Base-by-base conservation (phyloP, 2,888 invertebrate genomes). In the Mythimna vitellina region DNA sequence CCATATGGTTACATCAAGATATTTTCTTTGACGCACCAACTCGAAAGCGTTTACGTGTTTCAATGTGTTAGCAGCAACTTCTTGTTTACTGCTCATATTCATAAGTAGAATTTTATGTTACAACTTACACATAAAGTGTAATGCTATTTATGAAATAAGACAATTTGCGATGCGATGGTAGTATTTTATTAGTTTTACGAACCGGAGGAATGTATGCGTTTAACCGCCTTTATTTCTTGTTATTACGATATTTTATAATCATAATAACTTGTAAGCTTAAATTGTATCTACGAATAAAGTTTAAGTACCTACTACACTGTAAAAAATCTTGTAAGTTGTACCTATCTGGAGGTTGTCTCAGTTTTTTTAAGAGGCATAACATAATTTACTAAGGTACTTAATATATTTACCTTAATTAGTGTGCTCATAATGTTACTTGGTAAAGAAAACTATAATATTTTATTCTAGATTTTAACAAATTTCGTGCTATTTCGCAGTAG, bases 121-220 rank as follows among this genome's bases (percentile, higher is more conserved):
- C 78, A 76, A 78, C 78, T 75, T 75, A 70, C 64, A 81, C 84
- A 85, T 85, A 89, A 88, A 86, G 88, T 87, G 84, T 88, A 90
- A 85, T 84, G 81, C 84, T 86, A 85, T 82, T 88, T 88, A 87
- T 88, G 82, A 85, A 87, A 88, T 89, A 86, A 86, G 83, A 89
- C 85, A 88, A 87, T 89, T 88, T 88, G 88, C 89, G 76, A 75
- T 84, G 87, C 88, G 85, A 87, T 87, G 84, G 83, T 86, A 84
- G 82, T 76, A 75, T 87, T 88, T 88, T 89, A 89, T 83, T 84
- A 84, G 81, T 75, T 81, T 75, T 78, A 83, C 51, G 58, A 61
- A 81, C 69, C 73, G 66, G 78, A 73, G 80, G 78, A 82, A 81
- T 78, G 73, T 71, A 71, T 76, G 70, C 68, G 68, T 76, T 83